Conservation (phyloP, 2,113 vertebrate species). For the Epinephelus lanceolatus region DNA sequence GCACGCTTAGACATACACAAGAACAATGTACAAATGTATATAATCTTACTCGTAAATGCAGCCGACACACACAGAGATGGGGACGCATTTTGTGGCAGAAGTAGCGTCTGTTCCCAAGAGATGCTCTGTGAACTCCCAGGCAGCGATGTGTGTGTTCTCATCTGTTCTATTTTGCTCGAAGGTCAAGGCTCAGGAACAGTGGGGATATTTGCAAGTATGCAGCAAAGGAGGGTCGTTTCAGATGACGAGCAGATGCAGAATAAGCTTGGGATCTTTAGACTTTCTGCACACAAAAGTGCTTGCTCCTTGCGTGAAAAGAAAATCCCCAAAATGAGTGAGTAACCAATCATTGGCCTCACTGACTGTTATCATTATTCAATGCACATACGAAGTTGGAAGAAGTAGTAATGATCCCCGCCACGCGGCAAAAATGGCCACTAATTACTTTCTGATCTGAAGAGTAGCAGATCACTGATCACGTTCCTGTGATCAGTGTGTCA, state of each 20-base stretch:
- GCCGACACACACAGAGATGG: not conserved
- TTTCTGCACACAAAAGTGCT: not conserved
- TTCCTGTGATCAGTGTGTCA: not conserved
- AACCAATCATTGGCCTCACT: not conserved
- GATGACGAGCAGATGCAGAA: slow-evolving; percentile 15
- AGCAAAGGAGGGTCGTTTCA: slow-evolving; percentile 7
- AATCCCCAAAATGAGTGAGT: not conserved
- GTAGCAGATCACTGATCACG: too few species aligned
- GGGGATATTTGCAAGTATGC: slow-evolving; percentile 54
- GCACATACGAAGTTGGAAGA: not conserved
- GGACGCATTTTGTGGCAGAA: slow-evolving; percentile 28
- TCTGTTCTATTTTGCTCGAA: slow-evolving; percentile 50
- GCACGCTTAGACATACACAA: not conserved
- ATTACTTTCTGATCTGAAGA: not conserved
- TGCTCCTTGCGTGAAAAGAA: slow-evolving; percentile 17
- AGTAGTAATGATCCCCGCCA: not conserved
- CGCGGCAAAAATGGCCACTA: not conserved
- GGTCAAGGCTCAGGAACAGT: slow-evolving; percentile 72
- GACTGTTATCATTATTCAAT: not conserved
- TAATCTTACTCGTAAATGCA: not conserved
- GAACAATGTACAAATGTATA: not conserved
- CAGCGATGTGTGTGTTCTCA: slow-evolving; percentile 66
- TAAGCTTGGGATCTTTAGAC: not conserved
- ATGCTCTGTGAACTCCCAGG: slow-evolving; percentile 29
- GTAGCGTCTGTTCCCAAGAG: slow-evolving; percentile 35